Percentiles rank a stretch among this genome's conserved stretches.
Conservation (phyloP, 2,113 vertebrate species). For the Lepidothrix coronata region DNA sequence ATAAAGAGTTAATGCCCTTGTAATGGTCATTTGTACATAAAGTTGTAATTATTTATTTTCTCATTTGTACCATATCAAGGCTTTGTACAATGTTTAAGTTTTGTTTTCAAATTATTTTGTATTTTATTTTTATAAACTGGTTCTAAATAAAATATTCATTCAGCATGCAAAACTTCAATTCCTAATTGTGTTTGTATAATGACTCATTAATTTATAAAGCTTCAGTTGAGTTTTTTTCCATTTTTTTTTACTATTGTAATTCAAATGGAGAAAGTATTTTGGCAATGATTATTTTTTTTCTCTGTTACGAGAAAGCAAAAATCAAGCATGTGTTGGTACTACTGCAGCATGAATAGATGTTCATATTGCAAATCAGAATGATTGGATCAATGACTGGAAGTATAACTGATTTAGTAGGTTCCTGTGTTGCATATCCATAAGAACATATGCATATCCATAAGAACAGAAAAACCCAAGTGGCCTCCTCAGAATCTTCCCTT, state of each 20-base stretch:
- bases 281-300: background rate
- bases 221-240: background rate
- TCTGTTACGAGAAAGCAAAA: background rate
- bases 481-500: background rate
- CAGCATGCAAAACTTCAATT: slow-evolving; percentile 87
- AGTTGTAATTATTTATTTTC: slow-evolving; percentile 97
- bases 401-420: background rate
- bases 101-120: slow-evolving; percentile 98
- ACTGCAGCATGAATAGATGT: background rate
- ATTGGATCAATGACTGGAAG: background rate
- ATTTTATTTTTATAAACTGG: slow-evolving; percentile 99
- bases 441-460: background rate
- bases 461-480: background rate
- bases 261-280: background rate
- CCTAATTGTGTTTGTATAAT: slow-evolving; percentile 49
- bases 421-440: background rate
- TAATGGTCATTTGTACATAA: slow-evolving; percentile 89
- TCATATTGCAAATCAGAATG: background rate
- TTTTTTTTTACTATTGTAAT: background rate
- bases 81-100: slow-evolving; percentile 97
- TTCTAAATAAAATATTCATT: slow-evolving; percentile 99
- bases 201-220: background rate
- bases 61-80: slow-evolving; percentile 98
- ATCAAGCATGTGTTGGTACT: background rate
- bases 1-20: slow-evolving; percentile 67